phyloP scores from a whole-genome alignment of 2,113 vertebrate species.

The Semicossyphus pulcher region DNA sequence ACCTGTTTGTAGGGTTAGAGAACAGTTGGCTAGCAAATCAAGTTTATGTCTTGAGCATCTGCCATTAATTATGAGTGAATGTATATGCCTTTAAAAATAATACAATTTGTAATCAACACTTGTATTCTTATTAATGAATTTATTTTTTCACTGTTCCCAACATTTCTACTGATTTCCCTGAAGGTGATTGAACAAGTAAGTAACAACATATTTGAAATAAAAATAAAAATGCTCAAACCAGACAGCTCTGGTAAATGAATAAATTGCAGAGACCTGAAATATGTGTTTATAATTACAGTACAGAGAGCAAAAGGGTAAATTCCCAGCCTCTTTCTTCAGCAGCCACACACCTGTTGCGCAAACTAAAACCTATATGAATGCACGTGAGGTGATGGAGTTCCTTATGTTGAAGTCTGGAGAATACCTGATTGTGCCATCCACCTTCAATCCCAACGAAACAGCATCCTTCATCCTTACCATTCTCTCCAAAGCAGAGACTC shows the following conservation, averaged over 20 bases:
- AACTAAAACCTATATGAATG: slow-evolving; percentile 44
- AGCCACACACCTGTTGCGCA: slow-evolving; percentile 9
- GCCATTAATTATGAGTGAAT: too few species aligned
- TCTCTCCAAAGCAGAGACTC: slow-evolving; percentile 62
- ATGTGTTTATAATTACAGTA: slow-evolving; percentile 39
- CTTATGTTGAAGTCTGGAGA: slow-evolving; percentile 65
- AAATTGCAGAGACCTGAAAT: not conserved
- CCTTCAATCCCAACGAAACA: slow-evolving; percentile 55
- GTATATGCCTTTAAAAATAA: too few species aligned
- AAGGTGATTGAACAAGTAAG: slow-evolving; percentile 75
- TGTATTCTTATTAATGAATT: too few species aligned
- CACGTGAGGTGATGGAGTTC: slow-evolving; percentile 73
- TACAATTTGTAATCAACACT: too few species aligned
- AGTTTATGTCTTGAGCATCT: too few species aligned
- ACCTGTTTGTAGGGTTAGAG: too few species aligned
- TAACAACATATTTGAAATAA: not conserved
- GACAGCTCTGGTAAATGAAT: not conserved
- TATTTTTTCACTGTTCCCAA: not conserved
- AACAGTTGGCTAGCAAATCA: too few species aligned
- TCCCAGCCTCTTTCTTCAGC: slow-evolving; percentile 74
- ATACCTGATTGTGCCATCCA: slow-evolving; percentile 79
- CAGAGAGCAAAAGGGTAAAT: slow-evolving; percentile 49
- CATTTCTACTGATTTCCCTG: slow-evolving; percentile 26
- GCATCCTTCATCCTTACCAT: slow-evolving; percentile 76
- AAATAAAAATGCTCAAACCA: not conserved